Evolutionary conservation across 2,797 vertebrate species (phyloP).

Genomic region (Mionectes olivaceus): DNA sequence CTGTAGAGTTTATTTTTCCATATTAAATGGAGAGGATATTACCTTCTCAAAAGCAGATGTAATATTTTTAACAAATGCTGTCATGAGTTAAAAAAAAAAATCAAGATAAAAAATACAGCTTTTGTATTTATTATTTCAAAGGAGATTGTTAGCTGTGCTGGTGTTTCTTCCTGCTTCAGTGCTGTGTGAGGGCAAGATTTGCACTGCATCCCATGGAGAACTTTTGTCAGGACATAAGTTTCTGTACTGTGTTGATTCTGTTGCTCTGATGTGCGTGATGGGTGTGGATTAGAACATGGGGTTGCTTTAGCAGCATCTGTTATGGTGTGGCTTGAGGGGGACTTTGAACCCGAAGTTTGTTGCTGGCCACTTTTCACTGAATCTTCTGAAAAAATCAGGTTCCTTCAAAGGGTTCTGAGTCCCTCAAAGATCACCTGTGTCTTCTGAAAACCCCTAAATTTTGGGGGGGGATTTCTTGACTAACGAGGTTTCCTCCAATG

Average conservation of each 20-base stretch:
- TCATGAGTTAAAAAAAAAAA: slow-evolving; percentile 68
- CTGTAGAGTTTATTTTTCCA: slow-evolving; percentile 80
- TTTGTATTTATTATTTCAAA: slow-evolving; percentile 76
- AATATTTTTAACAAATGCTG: slow-evolving; percentile 80
- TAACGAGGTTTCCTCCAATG: background rate
- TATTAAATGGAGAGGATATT: slow-evolving; percentile 63
- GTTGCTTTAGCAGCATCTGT: background rate
- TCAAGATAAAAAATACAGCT: background rate
- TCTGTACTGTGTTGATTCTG: background rate
- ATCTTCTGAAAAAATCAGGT: background rate
- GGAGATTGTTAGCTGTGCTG: slow-evolving; percentile 37
- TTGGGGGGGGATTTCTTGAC: background rate
- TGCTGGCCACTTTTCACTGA: background rate
- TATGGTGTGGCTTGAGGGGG: background rate
- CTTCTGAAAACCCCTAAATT: background rate
- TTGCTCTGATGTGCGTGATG: background rate
- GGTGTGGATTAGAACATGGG: background rate
- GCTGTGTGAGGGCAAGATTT: background rate
- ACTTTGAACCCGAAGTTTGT: too few relatives aligned
- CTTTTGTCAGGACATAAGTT: background rate
- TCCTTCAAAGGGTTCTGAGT: background rate
- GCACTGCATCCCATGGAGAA: background rate
- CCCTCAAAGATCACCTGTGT: background rate
- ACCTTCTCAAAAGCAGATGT: slow-evolving; percentile 77
- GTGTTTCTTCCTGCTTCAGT: background rate